Evolutionary conservation across 1,140 invertebrate genomes (phyloP), one percentile per base, ranked within the genome.

Genomic region (Harlomillsia oculata): DNA sequence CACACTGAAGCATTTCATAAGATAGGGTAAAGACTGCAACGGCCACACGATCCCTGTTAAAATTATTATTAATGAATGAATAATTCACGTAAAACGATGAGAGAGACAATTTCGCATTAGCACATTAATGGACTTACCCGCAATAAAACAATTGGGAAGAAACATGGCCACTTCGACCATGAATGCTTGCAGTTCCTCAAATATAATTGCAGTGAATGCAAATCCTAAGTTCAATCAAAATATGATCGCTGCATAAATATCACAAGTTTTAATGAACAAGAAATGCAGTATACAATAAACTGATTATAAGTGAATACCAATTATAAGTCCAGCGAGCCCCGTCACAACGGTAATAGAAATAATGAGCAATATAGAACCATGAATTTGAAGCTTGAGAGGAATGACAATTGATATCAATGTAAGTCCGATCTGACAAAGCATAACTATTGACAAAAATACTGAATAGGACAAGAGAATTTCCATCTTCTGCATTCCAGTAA

Each of bases 381-480:
- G 18, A 5, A 48, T 48, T 48, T 48, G 5, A 32, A 48, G 5
- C 21, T 20, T 29, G 34, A 48, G 34, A 3, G 18, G 8, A 20
- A 34, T 21, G 13, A 48, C 25, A 28, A 48, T 48, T 1, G 14
- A 16, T 2, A 11, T 0, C 21, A 48, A 48, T 3, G 45, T 30
- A 13, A 48, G n/a, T 0, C 82, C 80, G 1, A 89, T 87, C 76
- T 96, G 91, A 1, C 89, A 85, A 49, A 87, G 81, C 83, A 95
- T 89, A 8, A 94, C 87, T n/a, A 91, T 79, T 67, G 94, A 88
- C 74, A 95, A 90, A 0, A 89, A 91, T 3, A 89, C 78, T 2
- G 95, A 84, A 68, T 94, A 90, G 3, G 88, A 89, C 65, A 92
- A 82, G 41, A 96, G 78, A 60, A 95, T 85, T 76, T 95, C 90